phyloP scores from a whole-genome alignment of 2,888 invertebrate species.

The Punctoribates punctum region DNA sequence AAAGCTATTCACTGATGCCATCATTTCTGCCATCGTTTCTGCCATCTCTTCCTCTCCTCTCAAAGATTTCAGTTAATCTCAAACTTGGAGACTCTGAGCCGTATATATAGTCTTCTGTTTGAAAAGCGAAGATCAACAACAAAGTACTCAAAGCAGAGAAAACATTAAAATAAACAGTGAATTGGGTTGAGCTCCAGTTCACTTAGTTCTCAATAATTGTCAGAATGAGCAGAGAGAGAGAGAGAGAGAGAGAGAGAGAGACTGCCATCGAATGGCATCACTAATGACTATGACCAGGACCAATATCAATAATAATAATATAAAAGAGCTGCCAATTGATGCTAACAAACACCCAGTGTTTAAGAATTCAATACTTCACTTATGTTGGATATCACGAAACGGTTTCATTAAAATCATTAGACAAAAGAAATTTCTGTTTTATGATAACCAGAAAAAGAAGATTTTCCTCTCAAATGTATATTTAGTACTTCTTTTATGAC shows the following conservation, averaged over 20 bases:
- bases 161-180: slow-evolving; percentile 5
- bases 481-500: no score
- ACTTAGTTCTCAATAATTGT: neutral
- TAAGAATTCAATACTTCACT: no score
- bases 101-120: neutral
- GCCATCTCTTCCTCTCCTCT: neutral
- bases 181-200: neutral
- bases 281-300: neutral
- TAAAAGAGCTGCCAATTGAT: neutral
- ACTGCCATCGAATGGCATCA: neutral
- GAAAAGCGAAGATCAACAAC: slow-evolving; percentile 1
- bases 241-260: neutral
- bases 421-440: no score
- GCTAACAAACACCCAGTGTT: no score
- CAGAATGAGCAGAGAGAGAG: neutral
- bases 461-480: no score
- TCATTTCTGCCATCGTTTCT: neutral
- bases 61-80: neutral
- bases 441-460: no score
- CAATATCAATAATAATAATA: no score
- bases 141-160: slow-evolving; percentile 6
- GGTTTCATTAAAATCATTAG: no score
- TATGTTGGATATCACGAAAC: no score
- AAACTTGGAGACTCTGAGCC: neutral
- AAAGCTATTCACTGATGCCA: no score